Conservation (phyloP, 2,113 vertebrate species). For the Burhinus bistriatus region DNA sequence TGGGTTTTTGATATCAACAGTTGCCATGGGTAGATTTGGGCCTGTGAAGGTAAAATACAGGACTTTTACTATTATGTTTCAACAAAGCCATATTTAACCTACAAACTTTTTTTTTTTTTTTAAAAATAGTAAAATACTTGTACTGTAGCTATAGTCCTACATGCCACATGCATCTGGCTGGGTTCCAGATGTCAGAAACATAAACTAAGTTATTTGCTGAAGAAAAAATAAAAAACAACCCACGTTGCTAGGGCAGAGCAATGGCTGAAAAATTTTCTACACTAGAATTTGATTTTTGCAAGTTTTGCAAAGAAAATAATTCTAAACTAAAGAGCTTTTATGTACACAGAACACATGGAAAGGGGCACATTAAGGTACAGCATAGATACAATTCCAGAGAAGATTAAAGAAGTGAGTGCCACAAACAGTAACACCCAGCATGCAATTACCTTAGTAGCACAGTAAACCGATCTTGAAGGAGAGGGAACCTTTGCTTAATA, state of each 20-base stretch:
- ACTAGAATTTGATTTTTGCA: neutral
- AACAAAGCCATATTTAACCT: neutral
- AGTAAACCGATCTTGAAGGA: neutral
- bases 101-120: neutral
- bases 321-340: neutral
- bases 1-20: constrained; percentile 98
- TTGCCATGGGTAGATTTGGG: constrained; percentile 92
- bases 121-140: neutral
- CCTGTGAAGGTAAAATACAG: constrained; percentile 70
- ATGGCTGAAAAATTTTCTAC: neutral
- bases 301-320: neutral
- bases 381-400: neutral
- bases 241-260: neutral
- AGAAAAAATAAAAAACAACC: no score
- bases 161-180: neutral
- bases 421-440: neutral
- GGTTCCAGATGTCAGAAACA: neutral
- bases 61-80: neutral
- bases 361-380: neutral
- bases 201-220: neutral
- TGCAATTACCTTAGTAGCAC: neutral
- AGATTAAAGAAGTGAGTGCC: neutral
- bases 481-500: neutral
- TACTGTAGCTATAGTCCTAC: neutral
- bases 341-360: neutral